These are phyloP conservation scores for Hippasteria phrygiana DNA, from an alignment of 53 echinoderm and acorn worm species.

Conservation along the genomic window DNA sequence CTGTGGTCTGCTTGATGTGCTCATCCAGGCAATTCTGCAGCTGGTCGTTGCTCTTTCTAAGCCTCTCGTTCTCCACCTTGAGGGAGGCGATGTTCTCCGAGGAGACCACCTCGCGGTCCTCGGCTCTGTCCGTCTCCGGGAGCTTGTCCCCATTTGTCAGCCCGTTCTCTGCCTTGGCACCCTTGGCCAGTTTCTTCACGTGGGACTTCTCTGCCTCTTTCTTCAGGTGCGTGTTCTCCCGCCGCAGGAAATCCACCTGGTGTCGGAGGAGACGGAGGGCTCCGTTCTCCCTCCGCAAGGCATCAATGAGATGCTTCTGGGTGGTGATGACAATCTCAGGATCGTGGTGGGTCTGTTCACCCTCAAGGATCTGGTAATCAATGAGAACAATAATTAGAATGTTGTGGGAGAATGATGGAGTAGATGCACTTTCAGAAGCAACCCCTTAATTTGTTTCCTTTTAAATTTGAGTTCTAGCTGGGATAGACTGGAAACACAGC, in stretches of 20 bases:
- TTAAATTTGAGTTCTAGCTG: too few relatives aligned
- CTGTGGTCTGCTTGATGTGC: constrained; percentile 12
- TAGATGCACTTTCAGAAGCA: too few relatives aligned
- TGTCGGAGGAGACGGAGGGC: constrained; percentile 81
- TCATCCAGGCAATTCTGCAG: constrained; percentile 60
- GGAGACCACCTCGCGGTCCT: background rate
- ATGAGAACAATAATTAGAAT: constrained; percentile 24
- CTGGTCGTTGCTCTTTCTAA: constrained; percentile 56
- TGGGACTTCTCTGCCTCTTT: constrained; percentile 57
- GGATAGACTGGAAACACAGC: too few relatives aligned
- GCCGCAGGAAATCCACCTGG: constrained; percentile 76
- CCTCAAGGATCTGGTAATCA: constrained; percentile 67
- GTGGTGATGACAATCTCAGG: constrained; percentile 71
- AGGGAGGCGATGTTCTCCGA: constrained; percentile 64
- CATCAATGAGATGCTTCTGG: constrained; percentile 83
- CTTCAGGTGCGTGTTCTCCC: constrained; percentile 77
- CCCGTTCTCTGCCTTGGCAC: constrained; percentile 29
- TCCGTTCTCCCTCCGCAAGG: constrained; percentile 76
- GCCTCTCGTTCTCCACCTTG: constrained; percentile 70
- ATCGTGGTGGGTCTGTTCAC: constrained; percentile 57
- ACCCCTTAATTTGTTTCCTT: too few relatives aligned
- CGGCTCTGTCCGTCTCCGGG: constrained; percentile 1
- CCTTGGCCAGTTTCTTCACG: constrained; percentile 29
- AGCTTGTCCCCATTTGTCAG: constrained; percentile 33
- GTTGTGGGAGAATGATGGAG: too few relatives aligned